These are phyloP conservation scores for Brachylomia viminalis DNA, from an alignment of 2,888 invertebrate species.

Conservation along the genomic window DNA sequence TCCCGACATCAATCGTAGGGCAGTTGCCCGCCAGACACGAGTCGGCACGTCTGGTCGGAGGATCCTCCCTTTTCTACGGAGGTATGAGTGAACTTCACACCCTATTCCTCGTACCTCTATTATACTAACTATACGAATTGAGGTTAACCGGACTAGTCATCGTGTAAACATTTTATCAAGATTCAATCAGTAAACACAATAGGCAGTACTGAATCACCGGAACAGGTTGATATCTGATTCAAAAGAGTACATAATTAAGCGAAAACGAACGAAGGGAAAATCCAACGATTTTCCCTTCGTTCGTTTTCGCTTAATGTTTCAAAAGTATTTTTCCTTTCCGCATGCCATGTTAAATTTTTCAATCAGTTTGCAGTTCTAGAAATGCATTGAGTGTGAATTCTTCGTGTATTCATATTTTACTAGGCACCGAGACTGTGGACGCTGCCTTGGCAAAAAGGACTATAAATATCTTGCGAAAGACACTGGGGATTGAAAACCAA, in stretches of 20 bases:
- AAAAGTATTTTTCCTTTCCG: constrained; percentile 6
- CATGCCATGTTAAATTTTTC: not conserved
- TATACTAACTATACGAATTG: not conserved
- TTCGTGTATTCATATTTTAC: constrained; percentile 4
- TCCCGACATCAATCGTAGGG: too few relatives aligned
- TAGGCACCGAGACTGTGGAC: not conserved
- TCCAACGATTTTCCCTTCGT: not conserved
- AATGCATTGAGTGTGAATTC: constrained; percentile 15
- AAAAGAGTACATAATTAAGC: constrained; percentile 59
- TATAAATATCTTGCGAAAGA: not conserved
- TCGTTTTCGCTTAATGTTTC: constrained; percentile 9
- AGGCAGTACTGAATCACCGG: constrained; percentile 62
- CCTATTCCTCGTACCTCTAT: too few relatives aligned
- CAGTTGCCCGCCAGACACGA: too few relatives aligned
- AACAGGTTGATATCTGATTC: constrained; percentile 57
- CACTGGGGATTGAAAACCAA: not conserved
- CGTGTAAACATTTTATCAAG: constrained; percentile 59
- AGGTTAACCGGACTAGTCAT: constrained; percentile 46
- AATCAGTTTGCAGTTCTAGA: constrained; percentile 24
- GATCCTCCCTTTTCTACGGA: too few relatives aligned
- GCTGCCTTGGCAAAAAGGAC: too few relatives aligned
- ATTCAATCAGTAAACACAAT: constrained; percentile 59
- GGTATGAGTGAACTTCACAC: too few relatives aligned
- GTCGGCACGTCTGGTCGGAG: too few relatives aligned
- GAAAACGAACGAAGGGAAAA: constrained; percentile 25